Base-by-base conservation (phyloP, 2,888 invertebrate species). In the Parnassius glacialis region DNA sequence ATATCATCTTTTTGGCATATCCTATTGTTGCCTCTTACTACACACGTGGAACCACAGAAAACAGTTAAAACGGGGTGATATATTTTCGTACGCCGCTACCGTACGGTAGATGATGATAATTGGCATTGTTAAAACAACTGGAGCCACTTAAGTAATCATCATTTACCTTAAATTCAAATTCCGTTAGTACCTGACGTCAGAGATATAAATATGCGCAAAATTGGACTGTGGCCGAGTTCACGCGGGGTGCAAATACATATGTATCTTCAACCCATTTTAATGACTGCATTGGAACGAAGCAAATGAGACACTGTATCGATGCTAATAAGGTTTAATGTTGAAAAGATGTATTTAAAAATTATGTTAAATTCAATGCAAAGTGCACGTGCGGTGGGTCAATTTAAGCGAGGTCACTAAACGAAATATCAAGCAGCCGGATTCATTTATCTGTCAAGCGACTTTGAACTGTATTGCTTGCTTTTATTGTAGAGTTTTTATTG, bases 371-470 rank as follows among this genome's bases (percentile, higher is more conserved):
- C 73, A 73, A 72, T 70, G 73, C 75, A 78, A 77, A 78, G 76
- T 79, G 80, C 79, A 79, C 76, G 72, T 74, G 77, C 75, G 73
- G 77, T 62, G 75, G 84, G 83, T 84, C 82, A 83, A 76, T 76
- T 71, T 73, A 72, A 72, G 73, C 85, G 85, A 89, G 90, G 89
- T 80, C 87, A 78, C 76, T 68, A 73, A 74, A 80, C 80, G 78
- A 84, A 90, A 90, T 90, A 87, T 84, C 89, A 88, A 76, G 62
- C 69, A 76, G 72, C 76, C 78, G 81, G 82, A 87, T 87, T 83
- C 80, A 79, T 81, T 82, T 83, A 76, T 81, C 74, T 81, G 73
- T 78, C 74, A 71, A 62, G 69, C 62, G 65, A 68, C 69, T 69
- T 59, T 44, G 55, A 59, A 52, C 59, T 12, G 45, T 57, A 52